Percentiles rank a stretch among this genome's conserved stretches.
phyloP scores from a whole-genome alignment of 2,113 vertebrate genomes.

The Eurystomus gularis region DNA sequence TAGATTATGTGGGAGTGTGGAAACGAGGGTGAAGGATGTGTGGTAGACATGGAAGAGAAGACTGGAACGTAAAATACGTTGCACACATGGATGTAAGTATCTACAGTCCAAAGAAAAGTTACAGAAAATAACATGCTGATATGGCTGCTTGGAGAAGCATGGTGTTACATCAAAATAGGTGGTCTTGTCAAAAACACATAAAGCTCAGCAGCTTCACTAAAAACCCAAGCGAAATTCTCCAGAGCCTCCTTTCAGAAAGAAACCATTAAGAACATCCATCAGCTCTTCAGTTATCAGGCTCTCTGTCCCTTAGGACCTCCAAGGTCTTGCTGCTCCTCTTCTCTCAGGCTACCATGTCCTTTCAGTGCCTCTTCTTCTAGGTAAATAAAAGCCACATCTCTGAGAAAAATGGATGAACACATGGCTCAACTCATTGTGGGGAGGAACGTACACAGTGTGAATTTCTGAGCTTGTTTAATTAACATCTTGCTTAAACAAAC shows the following conservation, averaged over 20 bases:
- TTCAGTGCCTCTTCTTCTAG: fast-evolving
- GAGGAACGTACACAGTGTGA: background rate
- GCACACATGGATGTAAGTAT: fast-evolving
- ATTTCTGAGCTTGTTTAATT: background rate
- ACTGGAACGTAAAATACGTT: background rate
- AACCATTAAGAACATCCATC: background rate
- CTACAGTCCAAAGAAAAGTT: background rate
- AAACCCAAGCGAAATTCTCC: background rate
- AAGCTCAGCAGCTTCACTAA: background rate
- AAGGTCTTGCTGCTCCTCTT: background rate
- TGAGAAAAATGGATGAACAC: background rate
- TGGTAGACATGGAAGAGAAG: background rate
- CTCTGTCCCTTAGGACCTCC: background rate
- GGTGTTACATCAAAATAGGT: background rate
- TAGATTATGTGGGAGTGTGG: constrained; percentile 1
- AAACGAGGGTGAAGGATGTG: background rate
- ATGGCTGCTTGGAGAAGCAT: background rate
- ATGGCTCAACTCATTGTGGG: background rate
- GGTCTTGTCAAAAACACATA: background rate
- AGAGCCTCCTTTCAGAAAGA: background rate
- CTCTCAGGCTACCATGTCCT: background rate
- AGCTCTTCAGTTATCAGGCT: background rate
- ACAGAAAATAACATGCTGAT: background rate
- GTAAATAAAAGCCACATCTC: background rate
- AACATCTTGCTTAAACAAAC: background rate